Percentiles rank a stretch among this genome's conserved stretches.
Evolutionary conservation across 2,797 vertebrate species (phyloP).

Genomic region (Gila robusta): DNA sequence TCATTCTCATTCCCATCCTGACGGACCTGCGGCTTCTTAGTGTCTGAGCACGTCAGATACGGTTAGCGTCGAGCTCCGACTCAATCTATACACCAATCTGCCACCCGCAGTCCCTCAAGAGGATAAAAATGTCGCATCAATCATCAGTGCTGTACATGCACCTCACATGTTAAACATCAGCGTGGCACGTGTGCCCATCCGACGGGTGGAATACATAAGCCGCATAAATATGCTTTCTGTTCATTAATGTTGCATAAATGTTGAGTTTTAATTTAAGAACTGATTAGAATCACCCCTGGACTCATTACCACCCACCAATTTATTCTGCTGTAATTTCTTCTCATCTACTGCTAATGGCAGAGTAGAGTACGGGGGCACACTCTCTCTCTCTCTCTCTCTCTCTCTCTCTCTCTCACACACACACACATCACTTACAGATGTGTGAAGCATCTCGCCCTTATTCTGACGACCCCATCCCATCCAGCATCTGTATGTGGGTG

Average conservation of each 20-base stretch:
- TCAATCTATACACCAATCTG: conserved; percentile 31
- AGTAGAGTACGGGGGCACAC: conserved; percentile 49
- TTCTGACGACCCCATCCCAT: neutral
- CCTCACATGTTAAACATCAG: conserved; percentile 41
- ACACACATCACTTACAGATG: conserved; percentile 46
- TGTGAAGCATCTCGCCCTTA: neutral
- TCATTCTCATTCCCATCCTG: conserved; percentile 29
- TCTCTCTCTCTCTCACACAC: neutral
- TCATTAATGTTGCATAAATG: conserved; percentile 82
- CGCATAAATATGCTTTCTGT: conserved; percentile 64
- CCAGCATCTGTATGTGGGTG: neutral
- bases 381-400: too few species aligned
- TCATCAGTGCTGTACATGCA: conserved; percentile 28
- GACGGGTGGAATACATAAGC: conserved; percentile 16
- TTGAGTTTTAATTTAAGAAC: conserved; percentile 77
- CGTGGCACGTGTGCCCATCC: conserved; percentile 41
- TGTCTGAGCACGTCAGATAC: conserved; percentile 54
- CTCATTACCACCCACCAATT: conserved; percentile 78
- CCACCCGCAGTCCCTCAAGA: conserved; percentile 29
- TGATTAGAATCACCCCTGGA: conserved; percentile 78
- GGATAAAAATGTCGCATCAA: conserved; percentile 44
- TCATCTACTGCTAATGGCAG: conserved; percentile 65
- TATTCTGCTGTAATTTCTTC: conserved; percentile 68
- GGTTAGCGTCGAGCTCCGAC: conserved; percentile 43
- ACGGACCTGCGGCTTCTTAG: conserved; percentile 49